Evolutionary conservation across 2,888 invertebrate genomes (phyloP).

Genomic region (Azorinus chamasolen): DNA sequence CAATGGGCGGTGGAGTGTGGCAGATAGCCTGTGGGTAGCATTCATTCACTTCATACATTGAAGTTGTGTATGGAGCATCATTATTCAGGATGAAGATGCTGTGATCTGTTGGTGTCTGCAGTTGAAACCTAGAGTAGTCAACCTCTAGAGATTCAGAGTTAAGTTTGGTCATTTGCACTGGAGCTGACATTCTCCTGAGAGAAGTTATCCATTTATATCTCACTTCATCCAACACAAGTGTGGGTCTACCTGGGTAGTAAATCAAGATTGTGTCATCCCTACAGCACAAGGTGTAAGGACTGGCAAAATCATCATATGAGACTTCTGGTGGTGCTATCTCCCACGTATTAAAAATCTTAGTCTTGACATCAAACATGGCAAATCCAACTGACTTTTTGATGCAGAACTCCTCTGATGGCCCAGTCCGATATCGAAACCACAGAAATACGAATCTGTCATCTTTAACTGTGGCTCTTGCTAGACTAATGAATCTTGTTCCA

Average conservation of each 20-base stretch:
- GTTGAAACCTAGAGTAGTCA: conserved; percentile 76
- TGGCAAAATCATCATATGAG: conserved; percentile 81
- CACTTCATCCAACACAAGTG: conserved; percentile 82
- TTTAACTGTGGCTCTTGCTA: conserved; percentile 80
- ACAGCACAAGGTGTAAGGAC: conserved; percentile 79
- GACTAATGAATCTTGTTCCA: conserved; percentile 82
- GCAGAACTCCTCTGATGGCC: conserved; percentile 84
- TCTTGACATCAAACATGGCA: conserved; percentile 83
- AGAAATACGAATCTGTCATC: conserved; percentile 80
- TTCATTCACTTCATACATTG: conserved; percentile 79
- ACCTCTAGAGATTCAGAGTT: conserved; percentile 58
- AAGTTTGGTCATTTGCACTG: conserved; percentile 62
- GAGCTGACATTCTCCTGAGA: conserved; percentile 75
- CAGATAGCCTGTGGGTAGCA: conserved; percentile 73
- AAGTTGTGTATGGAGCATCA: conserved; percentile 82
- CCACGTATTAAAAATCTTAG: conserved; percentile 80
- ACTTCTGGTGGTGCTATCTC: conserved; percentile 82
- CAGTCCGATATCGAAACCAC: conserved; percentile 84
- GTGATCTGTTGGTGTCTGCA: conserved; percentile 76
- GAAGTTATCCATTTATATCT: conserved; percentile 82
- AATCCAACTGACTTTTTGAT: conserved; percentile 84
- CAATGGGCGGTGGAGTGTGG: conserved; percentile 84
- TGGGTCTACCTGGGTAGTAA: conserved; percentile 82
- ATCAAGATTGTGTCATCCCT: conserved; percentile 82
- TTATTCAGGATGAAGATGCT: conserved; percentile 82